Base-by-base conservation (phyloP, 2,113 vertebrate genomes). In the Columbina picui region DNA sequence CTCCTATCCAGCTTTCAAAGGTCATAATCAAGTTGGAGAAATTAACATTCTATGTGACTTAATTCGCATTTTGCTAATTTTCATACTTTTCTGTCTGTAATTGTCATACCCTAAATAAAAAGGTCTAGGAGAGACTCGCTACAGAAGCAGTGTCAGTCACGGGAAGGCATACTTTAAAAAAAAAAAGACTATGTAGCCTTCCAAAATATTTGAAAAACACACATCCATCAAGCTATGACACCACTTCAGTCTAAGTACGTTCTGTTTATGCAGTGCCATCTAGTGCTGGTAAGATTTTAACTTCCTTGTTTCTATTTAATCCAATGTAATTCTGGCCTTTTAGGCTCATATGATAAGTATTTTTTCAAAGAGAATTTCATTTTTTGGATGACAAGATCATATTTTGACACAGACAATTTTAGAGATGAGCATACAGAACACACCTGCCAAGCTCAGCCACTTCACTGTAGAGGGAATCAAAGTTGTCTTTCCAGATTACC, bases 401-500 rank as follows among this genome's bases (percentile, higher is more conserved):
- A 60, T 61, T 86, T 84, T 90, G 52, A 84, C 27, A 16, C 2
- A 70, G 27, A 43, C 18, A 50, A 7, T 16, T 78, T 70, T 47
- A 47, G n/a, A 65, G 36, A 50, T 56, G 60, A 63, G 57, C 69
- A 91, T 6, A 79, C 6, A 83, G 23, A 82, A 84, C 88, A 0
- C 97, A 99, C 99, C 99, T 99, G 97, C 99, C 99, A 91, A 99
- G 98, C 97, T 99, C 99, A 77, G 98, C 98, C 97, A 99, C 98
- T 96, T 99, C 99, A 21, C 97, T 98, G 98, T 99, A 99, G 97
- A 99, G 98, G 97, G 98, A 98, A 87, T 99, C 99, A 96, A 99
- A 99, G 98, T 99, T 99, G 97, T 99, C 99, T 88, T 99, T 99
- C 99, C 99, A 99, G 98, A 98, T 98, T 97, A 99, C 99, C 97